These are phyloP conservation scores for Eulemur albifrons DNA, from an alignment of 2,797 vertebrate species.

Conservation along the genomic window DNA sequence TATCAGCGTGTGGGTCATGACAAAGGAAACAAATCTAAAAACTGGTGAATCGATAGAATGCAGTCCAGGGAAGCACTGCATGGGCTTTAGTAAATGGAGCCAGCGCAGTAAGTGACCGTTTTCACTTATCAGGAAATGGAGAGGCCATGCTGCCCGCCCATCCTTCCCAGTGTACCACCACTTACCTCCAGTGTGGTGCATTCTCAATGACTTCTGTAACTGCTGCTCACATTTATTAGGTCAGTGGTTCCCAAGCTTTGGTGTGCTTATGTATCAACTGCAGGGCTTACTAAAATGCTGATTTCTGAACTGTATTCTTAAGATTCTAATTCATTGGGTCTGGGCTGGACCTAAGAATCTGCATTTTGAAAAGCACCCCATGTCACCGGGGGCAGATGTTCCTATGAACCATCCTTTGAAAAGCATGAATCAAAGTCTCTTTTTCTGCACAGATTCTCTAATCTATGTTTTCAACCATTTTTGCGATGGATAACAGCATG, in stretches of 20 bases:
- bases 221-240: background rate
- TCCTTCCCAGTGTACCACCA: background rate
- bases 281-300: background rate
- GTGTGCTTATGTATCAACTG: background rate
- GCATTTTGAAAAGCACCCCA: background rate
- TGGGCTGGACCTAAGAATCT: background rate
- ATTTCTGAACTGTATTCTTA: background rate
- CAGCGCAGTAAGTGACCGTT: background rate
- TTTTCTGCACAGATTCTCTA: background rate
- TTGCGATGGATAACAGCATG: background rate
- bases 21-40: background rate
- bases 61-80: background rate
- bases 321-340: background rate
- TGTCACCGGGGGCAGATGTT: background rate
- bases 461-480: background rate
- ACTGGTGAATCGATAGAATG: background rate
- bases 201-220: background rate
- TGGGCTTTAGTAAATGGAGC: background rate
- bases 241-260: background rate
- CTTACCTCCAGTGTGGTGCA: background rate
- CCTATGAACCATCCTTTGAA: background rate
- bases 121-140: background rate
- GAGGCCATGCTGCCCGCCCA: rapidly evolving
- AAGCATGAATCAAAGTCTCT: background rate
- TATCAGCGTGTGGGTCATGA: background rate